A percentile compares a stretch with the other conserved stretches of the same genome.
Evolutionary conservation across 1,140 invertebrate genomes (phyloP).

Genomic region (Varroa destructor): DNA sequence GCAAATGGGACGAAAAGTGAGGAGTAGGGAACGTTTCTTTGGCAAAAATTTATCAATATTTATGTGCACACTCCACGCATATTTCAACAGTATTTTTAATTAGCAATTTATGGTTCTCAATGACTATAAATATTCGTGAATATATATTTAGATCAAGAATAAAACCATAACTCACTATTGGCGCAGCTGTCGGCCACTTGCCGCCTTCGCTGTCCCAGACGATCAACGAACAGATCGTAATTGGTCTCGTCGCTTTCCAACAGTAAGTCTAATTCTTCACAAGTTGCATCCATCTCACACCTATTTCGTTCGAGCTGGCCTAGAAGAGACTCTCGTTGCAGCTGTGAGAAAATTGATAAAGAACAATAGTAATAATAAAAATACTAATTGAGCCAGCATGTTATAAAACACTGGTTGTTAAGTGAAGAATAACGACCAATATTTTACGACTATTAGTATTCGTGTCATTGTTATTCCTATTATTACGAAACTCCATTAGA

Average conservation of each 20-base stretch:
- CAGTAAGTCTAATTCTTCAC: slow-evolving; percentile 66
- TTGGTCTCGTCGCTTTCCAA: slow-evolving; percentile 76
- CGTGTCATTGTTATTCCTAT: neutral
- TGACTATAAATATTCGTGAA: neutral
- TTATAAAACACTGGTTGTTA: neutral
- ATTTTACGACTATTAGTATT: neutral
- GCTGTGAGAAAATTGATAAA: neutral
- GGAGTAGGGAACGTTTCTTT: no score
- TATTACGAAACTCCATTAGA: no score
- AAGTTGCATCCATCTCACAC: slow-evolving; percentile 62
- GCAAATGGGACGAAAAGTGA: no score
- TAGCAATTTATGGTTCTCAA: neutral
- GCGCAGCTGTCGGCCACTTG: slow-evolving; percentile 51
- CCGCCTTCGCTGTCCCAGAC: slow-evolving; percentile 54
- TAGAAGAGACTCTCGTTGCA: slow-evolving; percentile 58
- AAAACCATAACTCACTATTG: slow-evolving; percentile 27
- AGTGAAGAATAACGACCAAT: slow-evolving; percentile 8
- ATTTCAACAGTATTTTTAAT: neutral
- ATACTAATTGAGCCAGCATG: neutral
- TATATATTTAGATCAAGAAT: neutral
- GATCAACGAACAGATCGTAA: slow-evolving; percentile 57
- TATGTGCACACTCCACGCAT: no score
- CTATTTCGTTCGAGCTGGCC: slow-evolving; percentile 76
- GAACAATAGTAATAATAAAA: slow-evolving; percentile 27
- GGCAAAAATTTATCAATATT: no score